phyloP scores from a whole-genome alignment of 2,888 invertebrate species.

The Meiosimyza platycephala region DNA sequence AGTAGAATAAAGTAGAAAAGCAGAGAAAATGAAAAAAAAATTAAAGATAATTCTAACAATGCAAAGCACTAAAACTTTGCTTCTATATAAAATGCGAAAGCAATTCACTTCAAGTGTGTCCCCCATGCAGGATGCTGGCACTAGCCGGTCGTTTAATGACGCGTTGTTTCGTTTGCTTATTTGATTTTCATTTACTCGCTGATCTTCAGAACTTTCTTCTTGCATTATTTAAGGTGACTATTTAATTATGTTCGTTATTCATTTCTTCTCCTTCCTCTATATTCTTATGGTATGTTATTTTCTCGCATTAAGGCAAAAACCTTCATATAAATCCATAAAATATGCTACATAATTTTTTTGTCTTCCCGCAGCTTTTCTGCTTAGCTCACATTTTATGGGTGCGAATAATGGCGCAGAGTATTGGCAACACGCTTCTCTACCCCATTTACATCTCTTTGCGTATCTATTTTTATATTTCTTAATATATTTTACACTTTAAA shows the following conservation, averaged over 20 bases:
- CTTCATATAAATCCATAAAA: constrained; percentile 7
- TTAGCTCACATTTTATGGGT: background rate
- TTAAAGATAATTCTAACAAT: too few species aligned
- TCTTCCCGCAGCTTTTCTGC: background rate
- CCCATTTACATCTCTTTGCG: too few species aligned
- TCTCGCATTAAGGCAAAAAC: background rate
- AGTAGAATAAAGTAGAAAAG: too few species aligned
- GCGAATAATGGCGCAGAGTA: too few species aligned
- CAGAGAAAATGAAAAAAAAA: too few species aligned
- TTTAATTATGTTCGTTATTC: background rate
- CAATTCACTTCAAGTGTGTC: too few species aligned
- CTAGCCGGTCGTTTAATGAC: background rate
- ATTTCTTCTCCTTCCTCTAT: background rate
- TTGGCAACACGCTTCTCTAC: too few species aligned
- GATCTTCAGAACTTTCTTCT: background rate
- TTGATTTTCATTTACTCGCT: constrained; percentile 13
- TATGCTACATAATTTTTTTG: constrained; percentile 1
- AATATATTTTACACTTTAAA: too few species aligned
- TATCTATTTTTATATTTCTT: too few species aligned
- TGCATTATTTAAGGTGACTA: background rate
- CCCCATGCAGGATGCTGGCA: too few species aligned
- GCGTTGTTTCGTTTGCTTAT: background rate
- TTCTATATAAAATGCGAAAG: too few species aligned
- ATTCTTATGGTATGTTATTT: background rate
- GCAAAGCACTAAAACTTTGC: too few species aligned